These are phyloP conservation scores for Sialis lutaria DNA, from an alignment of 2,888 invertebrate genomes.

Conservation along the genomic window DNA sequence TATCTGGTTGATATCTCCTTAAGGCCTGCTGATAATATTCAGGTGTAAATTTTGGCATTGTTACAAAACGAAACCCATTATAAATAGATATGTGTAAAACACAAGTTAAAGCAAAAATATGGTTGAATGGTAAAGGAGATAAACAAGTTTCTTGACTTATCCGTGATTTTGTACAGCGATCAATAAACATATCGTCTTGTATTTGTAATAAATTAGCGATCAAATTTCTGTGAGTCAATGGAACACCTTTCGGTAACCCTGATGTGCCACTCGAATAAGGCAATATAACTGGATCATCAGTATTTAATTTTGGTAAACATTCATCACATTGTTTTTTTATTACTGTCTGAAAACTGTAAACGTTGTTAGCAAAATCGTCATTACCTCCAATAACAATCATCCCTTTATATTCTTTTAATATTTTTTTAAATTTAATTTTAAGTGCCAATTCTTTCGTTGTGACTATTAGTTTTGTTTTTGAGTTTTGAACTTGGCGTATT, in stretches of 20 bases:
- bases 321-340: conserved; percentile 21
- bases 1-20: conserved; percentile 37
- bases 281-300: conserved; percentile 34
- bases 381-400: conserved; percentile 47
- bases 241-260: conserved; percentile 66
- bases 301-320: conserved; percentile 25
- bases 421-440: conserved; percentile 34
- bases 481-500: conserved; percentile 40
- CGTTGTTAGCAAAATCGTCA: conserved; percentile 26
- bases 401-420: conserved; percentile 36
- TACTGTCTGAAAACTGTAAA: conserved; percentile 24
- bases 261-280: conserved; percentile 63
- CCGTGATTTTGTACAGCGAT: conserved; percentile 26
- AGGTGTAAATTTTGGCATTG: conserved; percentile 56
- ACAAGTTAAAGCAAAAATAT: conserved; percentile 59
- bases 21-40: conserved; percentile 51
- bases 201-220: conserved; percentile 25
- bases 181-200: conserved; percentile 25
- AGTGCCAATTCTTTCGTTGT: conserved; percentile 45
- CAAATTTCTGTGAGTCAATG: conserved; percentile 52
- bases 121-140: conserved; percentile 59
- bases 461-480: conserved; percentile 42
- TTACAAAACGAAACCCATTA: conserved; percentile 42
- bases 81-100: conserved; percentile 41
- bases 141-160: conserved; percentile 35